Evolutionary conservation across 2,113 vertebrate genomes (phyloP).

Genomic region (Dryoscopus gambensis): DNA sequence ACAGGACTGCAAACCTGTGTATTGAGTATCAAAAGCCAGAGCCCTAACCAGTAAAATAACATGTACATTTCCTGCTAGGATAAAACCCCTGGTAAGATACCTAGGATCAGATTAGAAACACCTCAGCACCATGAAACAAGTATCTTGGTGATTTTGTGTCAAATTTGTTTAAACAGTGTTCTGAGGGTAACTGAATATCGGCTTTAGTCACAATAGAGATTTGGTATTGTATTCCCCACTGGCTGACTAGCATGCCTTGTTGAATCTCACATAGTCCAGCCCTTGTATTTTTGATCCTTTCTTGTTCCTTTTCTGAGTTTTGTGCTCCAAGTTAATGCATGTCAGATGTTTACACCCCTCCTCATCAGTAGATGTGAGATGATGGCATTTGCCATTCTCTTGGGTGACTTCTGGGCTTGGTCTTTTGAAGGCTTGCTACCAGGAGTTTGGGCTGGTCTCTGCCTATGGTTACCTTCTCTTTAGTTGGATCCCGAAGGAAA

Average conservation of each 20-base stretch:
- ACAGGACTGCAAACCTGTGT: neutral
- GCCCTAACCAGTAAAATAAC: neutral
- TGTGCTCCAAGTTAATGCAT: neutral
- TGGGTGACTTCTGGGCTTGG: neutral
- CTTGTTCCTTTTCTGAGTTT: neutral
- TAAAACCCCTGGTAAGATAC: neutral
- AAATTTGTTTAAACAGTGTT: neutral
- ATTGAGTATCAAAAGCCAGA: neutral
- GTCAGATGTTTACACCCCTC: neutral
- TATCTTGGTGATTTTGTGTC: neutral
- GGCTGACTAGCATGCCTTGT: neutral
- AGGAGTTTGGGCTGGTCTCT: neutral
- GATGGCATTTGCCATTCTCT: neutral
- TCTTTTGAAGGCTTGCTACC: neutral
- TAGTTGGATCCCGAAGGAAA: neutral
- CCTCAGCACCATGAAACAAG: neutral
- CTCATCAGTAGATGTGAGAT: neutral
- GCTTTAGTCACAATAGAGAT: neutral
- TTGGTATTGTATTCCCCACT: neutral
- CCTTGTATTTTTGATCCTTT: neutral
- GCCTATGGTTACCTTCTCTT: neutral
- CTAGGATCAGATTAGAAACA: neutral
- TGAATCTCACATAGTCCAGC: neutral
- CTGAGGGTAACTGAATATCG: neutral
- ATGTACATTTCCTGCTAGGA: neutral